Conservation (phyloP, 2,888 invertebrate species). For the Amiota communis region DNA sequence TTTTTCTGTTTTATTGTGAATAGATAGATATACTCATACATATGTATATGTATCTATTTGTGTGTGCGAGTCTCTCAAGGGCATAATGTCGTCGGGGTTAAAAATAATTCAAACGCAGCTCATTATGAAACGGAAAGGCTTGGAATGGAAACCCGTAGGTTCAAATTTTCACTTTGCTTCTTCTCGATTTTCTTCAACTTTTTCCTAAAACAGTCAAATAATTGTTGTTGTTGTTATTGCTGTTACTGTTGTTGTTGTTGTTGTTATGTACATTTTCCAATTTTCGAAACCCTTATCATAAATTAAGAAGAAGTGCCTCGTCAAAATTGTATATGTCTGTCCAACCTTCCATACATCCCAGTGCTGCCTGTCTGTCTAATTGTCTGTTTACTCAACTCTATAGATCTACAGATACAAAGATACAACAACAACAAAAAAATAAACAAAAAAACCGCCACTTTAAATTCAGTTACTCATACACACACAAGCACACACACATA, state of each 20-base stretch:
- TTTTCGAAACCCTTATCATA: constrained; percentile 69
- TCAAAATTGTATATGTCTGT: constrained; percentile 61
- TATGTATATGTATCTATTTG: constrained; percentile 31
- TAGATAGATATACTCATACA: constrained; percentile 15
- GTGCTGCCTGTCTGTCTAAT: constrained; percentile 4
- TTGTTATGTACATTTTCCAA: constrained; percentile 59
- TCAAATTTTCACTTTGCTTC: constrained; percentile 42
- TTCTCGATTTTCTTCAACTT: too few species aligned
- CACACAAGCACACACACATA: background rate
- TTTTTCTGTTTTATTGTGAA: background rate
- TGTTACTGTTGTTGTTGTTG: too few species aligned
- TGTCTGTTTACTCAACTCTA: background rate
- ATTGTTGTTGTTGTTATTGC: too few species aligned
- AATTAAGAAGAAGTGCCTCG: constrained; percentile 67
- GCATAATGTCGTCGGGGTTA: constrained; percentile 68
- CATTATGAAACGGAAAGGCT: constrained; percentile 52
- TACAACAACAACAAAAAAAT: background rate
- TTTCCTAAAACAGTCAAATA: too few species aligned
- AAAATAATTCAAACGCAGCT: constrained; percentile 68
- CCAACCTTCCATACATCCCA: too few species aligned
- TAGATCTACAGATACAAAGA: too few species aligned
- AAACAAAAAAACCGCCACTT: background rate
- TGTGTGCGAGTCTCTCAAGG: constrained; percentile 58
- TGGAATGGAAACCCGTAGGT: constrained; percentile 9
- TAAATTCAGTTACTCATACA: too few species aligned